Evolutionary conservation across 2,113 vertebrate species (phyloP), one percentile per base, ranked within the genome.

Genomic region (Nesogale talazaci): DNA sequence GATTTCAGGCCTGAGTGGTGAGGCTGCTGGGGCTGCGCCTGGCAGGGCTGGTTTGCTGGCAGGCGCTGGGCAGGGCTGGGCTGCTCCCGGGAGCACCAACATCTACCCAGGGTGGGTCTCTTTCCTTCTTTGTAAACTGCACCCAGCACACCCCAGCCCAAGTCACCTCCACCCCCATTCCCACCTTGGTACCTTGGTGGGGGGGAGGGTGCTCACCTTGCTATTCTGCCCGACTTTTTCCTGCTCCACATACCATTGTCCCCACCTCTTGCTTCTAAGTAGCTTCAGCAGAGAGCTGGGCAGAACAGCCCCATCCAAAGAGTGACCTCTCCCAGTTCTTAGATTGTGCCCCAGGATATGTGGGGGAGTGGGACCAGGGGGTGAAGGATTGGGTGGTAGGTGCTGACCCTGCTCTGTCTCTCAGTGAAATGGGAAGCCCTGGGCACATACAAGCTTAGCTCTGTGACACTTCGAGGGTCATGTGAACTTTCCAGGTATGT

Each of bases 1-100:
- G 98, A 98, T 97, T 97, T 97, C 97, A 98, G 97, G 97, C 98
- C 97, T 95, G 82, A 98, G 96, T 97, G 98, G 97, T 97, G 97
- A 98, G 98, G 98, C 97, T 98, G 97, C 96, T 98, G 98, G 98
- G 98, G 98, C 98, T 98, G 97, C 96, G 98, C 97, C 97, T 98
- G 98, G 97, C 98, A 97, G 97, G 94, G 97, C 74, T 97, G 88
- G 97, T 82, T 95, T 93, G 90, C 98, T 98, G 98, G 98, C 98
- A 99, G 98, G 98, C 98, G 98, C 97, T 96, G 97, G 97, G 97
- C 97, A 92, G 98, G 98, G 98, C 15, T 10, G 59, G 17, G 61
- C 46, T 17, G 77, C 12, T 95, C 97, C 96, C 83, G 89, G 91
- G 94, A 96, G 94, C 65, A 15, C 0, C 1, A 86, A 96, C 81